Percentiles rank a stretch among this genome's conserved stretches.
Conservation (phyloP, 2,888 invertebrate species). For the Polyommatus icarus region DNA sequence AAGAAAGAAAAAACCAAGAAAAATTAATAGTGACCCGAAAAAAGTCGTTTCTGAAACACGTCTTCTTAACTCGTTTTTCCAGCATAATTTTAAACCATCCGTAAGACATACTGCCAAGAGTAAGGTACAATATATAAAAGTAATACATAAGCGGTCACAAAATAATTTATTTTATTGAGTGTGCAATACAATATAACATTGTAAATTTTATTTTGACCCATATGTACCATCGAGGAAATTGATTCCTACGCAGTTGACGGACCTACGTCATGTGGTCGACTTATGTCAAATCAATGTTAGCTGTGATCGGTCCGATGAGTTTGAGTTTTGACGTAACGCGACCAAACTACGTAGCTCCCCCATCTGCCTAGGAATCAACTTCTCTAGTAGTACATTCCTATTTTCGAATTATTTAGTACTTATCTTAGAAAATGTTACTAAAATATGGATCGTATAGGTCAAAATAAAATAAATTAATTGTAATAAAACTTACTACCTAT, state of each 20-base stretch:
- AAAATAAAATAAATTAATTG: background rate
- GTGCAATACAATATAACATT: background rate
- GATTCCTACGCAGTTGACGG: too few species aligned
- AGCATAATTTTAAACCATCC: slow-evolving; percentile 4
- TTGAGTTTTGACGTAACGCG: too few species aligned
- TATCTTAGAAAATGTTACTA: background rate
- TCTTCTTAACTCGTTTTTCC: background rate
- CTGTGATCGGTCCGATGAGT: too few species aligned
- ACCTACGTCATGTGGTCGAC: too few species aligned
- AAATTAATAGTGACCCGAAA: background rate
- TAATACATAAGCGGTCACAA: background rate
- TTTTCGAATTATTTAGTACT: background rate
- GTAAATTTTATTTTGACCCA: background rate
- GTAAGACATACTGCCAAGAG: slow-evolving; percentile 2
- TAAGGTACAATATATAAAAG: background rate
- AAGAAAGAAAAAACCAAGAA: background rate
- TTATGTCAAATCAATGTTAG: too few species aligned
- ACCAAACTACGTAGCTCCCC: too few species aligned
- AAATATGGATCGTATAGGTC: background rate
- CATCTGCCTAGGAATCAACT: too few species aligned
- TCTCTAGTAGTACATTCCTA: too few species aligned
- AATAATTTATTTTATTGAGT: background rate
- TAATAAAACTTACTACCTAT: background rate
- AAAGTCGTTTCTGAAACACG: background rate
- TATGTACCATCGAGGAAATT: too few species aligned